Percentiles rank a stretch among this genome's conserved stretches.
Evolutionary conservation across 2,113 vertebrate genomes (phyloP).

Genomic region (Cryptotis parvus): DNA sequence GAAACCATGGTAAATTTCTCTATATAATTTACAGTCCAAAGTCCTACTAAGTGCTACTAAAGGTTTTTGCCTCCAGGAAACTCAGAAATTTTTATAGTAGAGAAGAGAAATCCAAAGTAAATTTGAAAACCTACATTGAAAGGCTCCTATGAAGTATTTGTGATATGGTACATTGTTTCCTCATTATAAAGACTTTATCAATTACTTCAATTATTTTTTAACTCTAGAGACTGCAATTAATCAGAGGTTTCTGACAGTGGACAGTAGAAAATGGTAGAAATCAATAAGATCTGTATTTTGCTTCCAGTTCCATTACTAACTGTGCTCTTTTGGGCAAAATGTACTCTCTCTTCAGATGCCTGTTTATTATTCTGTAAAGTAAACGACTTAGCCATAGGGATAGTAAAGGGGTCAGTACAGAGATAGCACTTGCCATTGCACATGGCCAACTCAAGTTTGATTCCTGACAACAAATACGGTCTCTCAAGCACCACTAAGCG

Average conservation of each 20-base stretch:
- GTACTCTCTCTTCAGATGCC: neutral
- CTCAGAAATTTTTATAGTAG: neutral
- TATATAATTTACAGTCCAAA: conserved; percentile 17
- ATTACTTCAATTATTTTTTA: neutral
- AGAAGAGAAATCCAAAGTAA: neutral
- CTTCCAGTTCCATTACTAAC: neutral
- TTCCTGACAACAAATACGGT: no score
- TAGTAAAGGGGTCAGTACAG: no score
- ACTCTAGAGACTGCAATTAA: neutral
- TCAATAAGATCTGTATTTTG: neutral
- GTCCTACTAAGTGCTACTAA: neutral
- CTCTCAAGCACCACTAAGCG: no score
- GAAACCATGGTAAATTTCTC: neutral
- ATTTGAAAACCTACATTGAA: neutral
- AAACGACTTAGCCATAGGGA: no score
- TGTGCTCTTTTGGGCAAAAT: neutral
- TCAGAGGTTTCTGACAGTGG: neutral
- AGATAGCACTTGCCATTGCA: no score
- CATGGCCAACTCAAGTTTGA: no score
- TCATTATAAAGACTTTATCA: neutral
- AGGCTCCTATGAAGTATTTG: no score
- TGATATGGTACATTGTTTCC: neutral
- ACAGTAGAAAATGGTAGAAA: neutral
- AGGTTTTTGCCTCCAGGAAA: neutral
- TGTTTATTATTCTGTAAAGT: conserved; percentile 19